A percentile compares a stretch with the other conserved stretches of the same genome.
These are phyloP conservation scores for Erebia epiphron DNA, from an alignment of 2,888 invertebrate species.

Conservation along the genomic window DNA sequence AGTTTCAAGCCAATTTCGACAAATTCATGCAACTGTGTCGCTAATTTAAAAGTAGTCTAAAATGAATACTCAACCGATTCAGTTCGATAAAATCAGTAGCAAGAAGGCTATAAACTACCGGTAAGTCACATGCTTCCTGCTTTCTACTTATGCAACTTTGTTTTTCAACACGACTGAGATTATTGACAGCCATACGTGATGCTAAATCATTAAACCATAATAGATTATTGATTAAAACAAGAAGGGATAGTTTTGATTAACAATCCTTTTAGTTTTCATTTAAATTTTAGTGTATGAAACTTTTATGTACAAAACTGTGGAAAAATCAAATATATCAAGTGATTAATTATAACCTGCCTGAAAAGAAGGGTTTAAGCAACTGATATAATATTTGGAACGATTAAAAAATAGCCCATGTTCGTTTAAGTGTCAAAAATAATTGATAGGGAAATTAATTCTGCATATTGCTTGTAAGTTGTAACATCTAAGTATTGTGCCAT, in stretches of 20 bases:
- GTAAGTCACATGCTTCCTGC: slow-evolving; percentile 63
- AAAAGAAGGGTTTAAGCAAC: too few relatives aligned
- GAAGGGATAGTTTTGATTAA: too few relatives aligned
- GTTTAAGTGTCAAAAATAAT: slow-evolving; percentile 34
- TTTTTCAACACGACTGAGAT: slow-evolving; percentile 60
- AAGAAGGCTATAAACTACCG: slow-evolving; percentile 52
- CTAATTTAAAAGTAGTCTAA: slow-evolving; percentile 15
- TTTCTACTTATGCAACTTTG: slow-evolving; percentile 69
- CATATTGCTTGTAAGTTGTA: slow-evolving; percentile 47
- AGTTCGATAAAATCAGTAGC: slow-evolving; percentile 30
- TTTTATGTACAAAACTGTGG: too few relatives aligned
- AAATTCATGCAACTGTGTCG: slow-evolving; percentile 4
- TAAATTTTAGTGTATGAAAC: too few relatives aligned
- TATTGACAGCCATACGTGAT: slow-evolving; percentile 49
- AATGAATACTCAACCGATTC: slow-evolving; percentile 25
- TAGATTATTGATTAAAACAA: neutral
- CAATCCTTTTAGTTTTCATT: too few relatives aligned
- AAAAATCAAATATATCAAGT: too few relatives aligned
- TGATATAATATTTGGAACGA: neutral
- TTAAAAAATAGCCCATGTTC: slow-evolving; percentile 20
- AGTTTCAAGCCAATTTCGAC: neutral
- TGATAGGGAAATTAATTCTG: slow-evolving; percentile 34
- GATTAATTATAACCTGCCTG: too few relatives aligned
- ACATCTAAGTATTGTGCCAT: slow-evolving; percentile 50
- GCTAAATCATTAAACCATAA: neutral